A percentile compares a stretch with the other conserved stretches of the same genome.
Conservation (phyloP, 2,797 vertebrate genomes). For the Pteropus rufus region DNA sequence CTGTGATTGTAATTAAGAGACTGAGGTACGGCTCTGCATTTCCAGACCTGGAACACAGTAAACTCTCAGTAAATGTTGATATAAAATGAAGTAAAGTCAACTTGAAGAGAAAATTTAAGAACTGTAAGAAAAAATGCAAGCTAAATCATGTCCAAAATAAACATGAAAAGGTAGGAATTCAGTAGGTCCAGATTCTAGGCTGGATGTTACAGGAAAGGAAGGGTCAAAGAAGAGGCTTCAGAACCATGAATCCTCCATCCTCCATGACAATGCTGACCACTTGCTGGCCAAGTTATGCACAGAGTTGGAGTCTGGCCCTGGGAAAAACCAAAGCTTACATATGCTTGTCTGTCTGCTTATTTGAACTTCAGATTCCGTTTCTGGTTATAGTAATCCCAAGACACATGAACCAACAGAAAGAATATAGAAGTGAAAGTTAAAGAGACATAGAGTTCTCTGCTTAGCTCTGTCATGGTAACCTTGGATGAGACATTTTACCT, state of each 20-base stretch:
- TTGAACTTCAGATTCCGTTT: conserved; percentile 50
- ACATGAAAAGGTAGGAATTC: not conserved
- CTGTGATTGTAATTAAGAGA: not conserved
- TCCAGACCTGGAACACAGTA: not conserved
- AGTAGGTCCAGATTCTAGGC: not conserved
- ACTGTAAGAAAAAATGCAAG: not conserved
- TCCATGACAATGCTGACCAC: not conserved
- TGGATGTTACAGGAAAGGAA: not conserved
- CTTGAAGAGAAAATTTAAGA: conserved; percentile 5
- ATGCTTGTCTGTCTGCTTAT: conserved; percentile 13
- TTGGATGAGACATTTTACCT: not conserved
- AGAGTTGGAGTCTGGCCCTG: not conserved
- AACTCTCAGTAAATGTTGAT: not conserved
- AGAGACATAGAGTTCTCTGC: not conserved
- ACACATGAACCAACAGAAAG: not conserved
- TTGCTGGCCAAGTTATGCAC: not conserved
- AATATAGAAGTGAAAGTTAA: not conserved
- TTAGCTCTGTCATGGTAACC: not conserved
- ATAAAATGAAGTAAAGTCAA: not conserved
- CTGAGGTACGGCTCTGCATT: not conserved
- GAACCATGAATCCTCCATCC: not conserved
- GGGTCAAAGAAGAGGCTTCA: not conserved
- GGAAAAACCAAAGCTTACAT: conserved; percentile 40
- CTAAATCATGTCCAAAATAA: not conserved
- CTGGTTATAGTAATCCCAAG: not conserved